A percentile compares a stretch with the other conserved stretches of the same genome.
Conservation (phyloP, 2,113 vertebrate genomes). For the Thamnophis sirtalis region DNA sequence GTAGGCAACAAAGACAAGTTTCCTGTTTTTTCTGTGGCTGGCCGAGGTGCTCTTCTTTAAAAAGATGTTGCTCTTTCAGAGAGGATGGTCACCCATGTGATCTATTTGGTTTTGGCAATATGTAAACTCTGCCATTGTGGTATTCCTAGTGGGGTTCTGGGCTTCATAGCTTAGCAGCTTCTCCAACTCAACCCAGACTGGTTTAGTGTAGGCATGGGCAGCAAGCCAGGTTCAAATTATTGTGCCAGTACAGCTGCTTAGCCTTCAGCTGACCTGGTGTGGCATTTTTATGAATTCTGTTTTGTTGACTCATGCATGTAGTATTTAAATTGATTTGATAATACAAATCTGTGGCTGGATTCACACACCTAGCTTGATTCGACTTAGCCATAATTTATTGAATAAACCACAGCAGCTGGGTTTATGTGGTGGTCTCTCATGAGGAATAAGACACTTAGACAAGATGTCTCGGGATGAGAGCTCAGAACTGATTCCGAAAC, state of each 20-base stretch:
- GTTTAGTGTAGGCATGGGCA: not conserved
- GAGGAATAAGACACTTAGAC: no score
- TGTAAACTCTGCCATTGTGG: not conserved
- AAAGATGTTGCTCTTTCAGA: not conserved
- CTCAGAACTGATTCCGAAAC: no score
- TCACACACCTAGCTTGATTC: not conserved
- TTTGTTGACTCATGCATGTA: not conserved
- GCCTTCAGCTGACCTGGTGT: not conserved
- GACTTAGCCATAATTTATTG: not conserved
- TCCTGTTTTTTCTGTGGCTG: accelerated
- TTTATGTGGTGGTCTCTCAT: no score
- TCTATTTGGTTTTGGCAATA: not conserved
- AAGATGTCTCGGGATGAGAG: no score
- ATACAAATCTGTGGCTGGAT: not conserved
- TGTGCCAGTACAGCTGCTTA: not conserved
- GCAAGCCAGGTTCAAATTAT: not conserved
- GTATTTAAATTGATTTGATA: not conserved
- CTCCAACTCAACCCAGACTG: not conserved
- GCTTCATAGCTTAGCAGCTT: not conserved
- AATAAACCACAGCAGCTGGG: not conserved
- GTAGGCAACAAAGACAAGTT: not conserved
- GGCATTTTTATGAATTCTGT: not conserved
- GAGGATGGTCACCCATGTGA: not conserved
- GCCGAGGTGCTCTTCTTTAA: not conserved
- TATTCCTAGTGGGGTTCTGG: not conserved